Percentiles rank a stretch among this genome's conserved stretches.
Evolutionary conservation across 1,140 invertebrate species (phyloP).

Genomic region (Eubasilissa regina): DNA sequence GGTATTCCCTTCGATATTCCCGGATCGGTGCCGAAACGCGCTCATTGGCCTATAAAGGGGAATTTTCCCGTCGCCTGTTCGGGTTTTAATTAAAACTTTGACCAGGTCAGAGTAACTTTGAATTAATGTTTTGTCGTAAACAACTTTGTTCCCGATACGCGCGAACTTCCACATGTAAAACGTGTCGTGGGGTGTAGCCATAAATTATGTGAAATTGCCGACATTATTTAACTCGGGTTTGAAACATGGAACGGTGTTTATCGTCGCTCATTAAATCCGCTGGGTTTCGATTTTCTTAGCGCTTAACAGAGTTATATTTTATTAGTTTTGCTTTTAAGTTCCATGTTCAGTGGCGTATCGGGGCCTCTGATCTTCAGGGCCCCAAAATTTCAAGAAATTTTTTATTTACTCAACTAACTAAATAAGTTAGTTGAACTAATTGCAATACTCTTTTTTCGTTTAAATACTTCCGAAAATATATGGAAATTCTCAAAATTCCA

Average conservation of each 20-base stretch:
- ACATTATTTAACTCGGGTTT: slow-evolving; percentile 21
- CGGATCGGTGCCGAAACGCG: slow-evolving; percentile 8
- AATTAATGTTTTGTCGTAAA: slow-evolving; percentile 46
- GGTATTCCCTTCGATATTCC: not conserved
- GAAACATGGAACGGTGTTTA: not conserved
- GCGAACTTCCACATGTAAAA: slow-evolving; percentile 31
- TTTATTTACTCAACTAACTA: not conserved
- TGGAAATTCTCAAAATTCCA: too few species aligned
- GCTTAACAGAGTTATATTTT: too few species aligned
- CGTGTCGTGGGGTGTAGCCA: slow-evolving; percentile 24
- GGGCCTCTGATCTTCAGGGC: not conserved
- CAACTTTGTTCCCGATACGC: slow-evolving; percentile 43
- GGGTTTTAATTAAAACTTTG: slow-evolving; percentile 42
- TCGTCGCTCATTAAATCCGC: not conserved
- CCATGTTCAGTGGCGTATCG: not conserved
- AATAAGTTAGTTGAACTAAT: too few species aligned
- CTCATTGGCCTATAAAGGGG: not conserved
- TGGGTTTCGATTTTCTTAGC: too few species aligned
- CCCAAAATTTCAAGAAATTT: not conserved
- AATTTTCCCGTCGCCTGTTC: slow-evolving; percentile 30
- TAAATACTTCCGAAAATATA: too few species aligned
- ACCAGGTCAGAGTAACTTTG: slow-evolving; percentile 40
- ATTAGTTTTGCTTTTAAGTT: too few species aligned
- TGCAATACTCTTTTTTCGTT: too few species aligned
- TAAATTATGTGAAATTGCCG: slow-evolving; percentile 39